Evolutionary conservation across 2,888 invertebrate species (phyloP).

Genomic region (Mycalesis mineus): DNA sequence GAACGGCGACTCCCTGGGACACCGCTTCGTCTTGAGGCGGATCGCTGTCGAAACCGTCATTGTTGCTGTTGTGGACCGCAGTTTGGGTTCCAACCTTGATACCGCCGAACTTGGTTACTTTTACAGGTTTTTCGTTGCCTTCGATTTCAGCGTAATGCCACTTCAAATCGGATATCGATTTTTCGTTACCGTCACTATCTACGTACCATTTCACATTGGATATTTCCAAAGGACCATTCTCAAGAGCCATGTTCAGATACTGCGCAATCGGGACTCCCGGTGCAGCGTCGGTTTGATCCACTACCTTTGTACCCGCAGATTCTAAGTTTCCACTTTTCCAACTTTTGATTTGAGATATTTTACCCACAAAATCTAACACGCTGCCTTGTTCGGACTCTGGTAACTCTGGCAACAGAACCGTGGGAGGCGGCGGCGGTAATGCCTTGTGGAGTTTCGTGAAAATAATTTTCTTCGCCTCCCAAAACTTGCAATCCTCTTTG

Average conservation of each 20-base stretch:
- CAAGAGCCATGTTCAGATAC: slow-evolving; percentile 61
- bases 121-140: slow-evolving; percentile 56
- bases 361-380: slow-evolving; percentile 65
- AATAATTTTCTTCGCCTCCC: slow-evolving; percentile 66
- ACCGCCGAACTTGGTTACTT: slow-evolving; percentile 53
- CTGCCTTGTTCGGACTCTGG: slow-evolving; percentile 59
- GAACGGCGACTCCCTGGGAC: slow-evolving; percentile 73
- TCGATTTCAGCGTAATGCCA: slow-evolving; percentile 64
- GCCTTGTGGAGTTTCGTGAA: slow-evolving; percentile 63
- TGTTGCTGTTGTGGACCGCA: slow-evolving; percentile 57
- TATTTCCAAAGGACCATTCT: slow-evolving; percentile 61
- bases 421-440: slow-evolving; percentile 56
- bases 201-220: slow-evolving; percentile 71
- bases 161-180: slow-evolving; percentile 60
- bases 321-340: slow-evolving; percentile 66
- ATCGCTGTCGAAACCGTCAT: slow-evolving; percentile 74
- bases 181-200: slow-evolving; percentile 61
- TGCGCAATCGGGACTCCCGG: slow-evolving; percentile 61
- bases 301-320: slow-evolving; percentile 63
- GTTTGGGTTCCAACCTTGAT: slow-evolving; percentile 62
- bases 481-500: slow-evolving; percentile 65
- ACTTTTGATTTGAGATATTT: slow-evolving; percentile 64
- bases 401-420: slow-evolving; percentile 55
- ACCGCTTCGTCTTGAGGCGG: slow-evolving; percentile 63
- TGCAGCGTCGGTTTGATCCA: slow-evolving; percentile 65